Conservation (phyloP, 1,140 invertebrate genomes). For the Drosophila lini region DNA sequence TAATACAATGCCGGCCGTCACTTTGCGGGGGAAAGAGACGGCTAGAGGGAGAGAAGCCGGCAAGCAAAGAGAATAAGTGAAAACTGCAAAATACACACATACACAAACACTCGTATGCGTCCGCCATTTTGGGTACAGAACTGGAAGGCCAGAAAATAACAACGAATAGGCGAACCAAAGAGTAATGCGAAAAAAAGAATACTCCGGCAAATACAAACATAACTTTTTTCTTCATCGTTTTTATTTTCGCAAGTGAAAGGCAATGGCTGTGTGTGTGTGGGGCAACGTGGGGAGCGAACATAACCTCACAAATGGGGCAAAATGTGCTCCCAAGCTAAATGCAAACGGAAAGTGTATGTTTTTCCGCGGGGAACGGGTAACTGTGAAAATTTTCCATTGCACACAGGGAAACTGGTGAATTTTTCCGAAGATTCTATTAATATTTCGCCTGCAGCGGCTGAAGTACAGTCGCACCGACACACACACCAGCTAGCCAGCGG, state of each 20-base stretch:
- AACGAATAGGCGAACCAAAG: slow-evolving; percentile 71
- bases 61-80: slow-evolving; percentile 70
- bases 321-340: slow-evolving; percentile 61
- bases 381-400: slow-evolving; percentile 35
- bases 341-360: slow-evolving; percentile 8
- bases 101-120: slow-evolving; percentile 38
- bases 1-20: slow-evolving; percentile 50
- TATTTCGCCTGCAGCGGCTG: slow-evolving; percentile 52
- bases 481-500: slow-evolving; percentile 46
- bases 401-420: slow-evolving; percentile 32
- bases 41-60: slow-evolving; percentile 65
- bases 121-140: slow-evolving; percentile 79
- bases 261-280: slow-evolving; percentile 27
- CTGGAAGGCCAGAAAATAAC: slow-evolving; percentile 75
- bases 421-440: slow-evolving; percentile 63
- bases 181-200: slow-evolving; percentile 73
- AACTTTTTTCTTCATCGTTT: slow-evolving; percentile 48
- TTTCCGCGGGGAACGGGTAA: background rate
- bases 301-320: slow-evolving; percentile 70
- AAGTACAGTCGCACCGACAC: slow-evolving; percentile 79
- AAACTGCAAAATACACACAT: slow-evolving; percentile 60
- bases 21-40: slow-evolving; percentile 15
- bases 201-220: slow-evolving; percentile 64
- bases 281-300: slow-evolving; percentile 56
- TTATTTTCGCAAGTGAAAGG: slow-evolving; percentile 73